A percentile compares a stretch with the other conserved stretches of the same genome.
These are phyloP conservation scores for Drosophila gunungcola DNA, from an alignment of 1,140 invertebrate species.

Conservation along the genomic window DNA sequence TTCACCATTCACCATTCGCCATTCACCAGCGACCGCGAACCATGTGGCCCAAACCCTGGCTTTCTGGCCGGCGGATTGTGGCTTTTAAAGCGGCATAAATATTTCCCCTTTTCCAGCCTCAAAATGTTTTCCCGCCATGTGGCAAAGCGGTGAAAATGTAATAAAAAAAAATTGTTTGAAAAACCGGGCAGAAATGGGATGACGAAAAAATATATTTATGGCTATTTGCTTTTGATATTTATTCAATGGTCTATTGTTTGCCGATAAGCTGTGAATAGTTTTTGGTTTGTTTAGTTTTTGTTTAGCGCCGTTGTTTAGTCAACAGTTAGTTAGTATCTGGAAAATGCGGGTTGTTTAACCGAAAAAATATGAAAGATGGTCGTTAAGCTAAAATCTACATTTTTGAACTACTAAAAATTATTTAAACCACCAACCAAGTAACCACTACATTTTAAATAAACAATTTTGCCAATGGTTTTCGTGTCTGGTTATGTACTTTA, in stretches of 20 bases:
- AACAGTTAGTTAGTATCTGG: constrained; percentile 30
- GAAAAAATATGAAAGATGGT: constrained; percentile 4
- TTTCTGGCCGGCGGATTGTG: constrained; percentile 61
- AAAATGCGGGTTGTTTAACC: constrained; percentile 20
- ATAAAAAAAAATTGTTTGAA: constrained; percentile 32
- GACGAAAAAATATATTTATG: constrained; percentile 76
- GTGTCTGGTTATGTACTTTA: not conserved
- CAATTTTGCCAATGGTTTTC: too few species aligned
- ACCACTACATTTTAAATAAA: too few species aligned
- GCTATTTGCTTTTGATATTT: constrained; percentile 78
- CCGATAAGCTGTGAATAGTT: constrained; percentile 80
- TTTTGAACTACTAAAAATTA: not conserved
- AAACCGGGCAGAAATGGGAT: constrained; percentile 49
- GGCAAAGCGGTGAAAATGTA: constrained; percentile 46
- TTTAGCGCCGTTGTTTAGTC: constrained; percentile 15
- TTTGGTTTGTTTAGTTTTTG: constrained; percentile 26
- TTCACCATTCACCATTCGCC: constrained; percentile 1
- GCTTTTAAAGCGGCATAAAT: constrained; percentile 81
- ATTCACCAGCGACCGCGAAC: constrained; percentile 18
- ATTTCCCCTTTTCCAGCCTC: constrained; percentile 50
- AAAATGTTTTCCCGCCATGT: constrained; percentile 72
- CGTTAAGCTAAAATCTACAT: constrained; percentile 6
- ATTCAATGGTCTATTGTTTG: constrained; percentile 79
- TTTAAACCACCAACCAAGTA: not conserved
- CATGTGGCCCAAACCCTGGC: constrained; percentile 24